These are phyloP conservation scores for Alces alces DNA, from an alignment of 2,113 vertebrate species.

Conservation along the genomic window DNA sequence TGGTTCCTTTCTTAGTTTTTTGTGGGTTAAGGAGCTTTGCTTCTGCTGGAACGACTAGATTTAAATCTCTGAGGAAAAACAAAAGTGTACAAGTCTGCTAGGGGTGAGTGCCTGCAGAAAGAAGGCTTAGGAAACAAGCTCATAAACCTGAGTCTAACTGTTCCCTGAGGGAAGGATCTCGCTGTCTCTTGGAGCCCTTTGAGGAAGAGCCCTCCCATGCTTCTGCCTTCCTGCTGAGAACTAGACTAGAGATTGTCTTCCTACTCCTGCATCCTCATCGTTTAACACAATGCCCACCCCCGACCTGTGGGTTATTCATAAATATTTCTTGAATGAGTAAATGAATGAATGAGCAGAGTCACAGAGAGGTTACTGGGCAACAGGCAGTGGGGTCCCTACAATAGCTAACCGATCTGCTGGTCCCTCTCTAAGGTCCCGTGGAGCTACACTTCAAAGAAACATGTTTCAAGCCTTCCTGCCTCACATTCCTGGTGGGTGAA, in stretches of 20 bases:
- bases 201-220: background rate
- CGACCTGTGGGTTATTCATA: background rate
- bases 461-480: background rate
- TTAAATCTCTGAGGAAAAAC: background rate
- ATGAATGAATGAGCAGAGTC: background rate
- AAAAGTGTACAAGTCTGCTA: background rate
- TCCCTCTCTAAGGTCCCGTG: background rate
- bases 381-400: background rate
- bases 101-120: background rate
- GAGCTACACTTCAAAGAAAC: conserved; percentile 26
- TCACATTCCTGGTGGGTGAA: conserved; percentile 41
- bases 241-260: background rate
- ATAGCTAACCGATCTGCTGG: background rate
- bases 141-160: background rate
- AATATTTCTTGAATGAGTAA: conserved; percentile 16
- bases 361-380: background rate
- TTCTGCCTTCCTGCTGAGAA: background rate
- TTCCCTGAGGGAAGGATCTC: background rate
- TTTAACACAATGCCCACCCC: background rate
- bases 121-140: background rate
- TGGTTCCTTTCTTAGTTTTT: background rate
- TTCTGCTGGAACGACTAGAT: background rate
- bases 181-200: background rate
- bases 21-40: background rate
- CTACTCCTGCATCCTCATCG: background rate